These are phyloP conservation scores for Alectura lathami DNA, from an alignment of 2,113 vertebrate species.

Conservation along the genomic window DNA sequence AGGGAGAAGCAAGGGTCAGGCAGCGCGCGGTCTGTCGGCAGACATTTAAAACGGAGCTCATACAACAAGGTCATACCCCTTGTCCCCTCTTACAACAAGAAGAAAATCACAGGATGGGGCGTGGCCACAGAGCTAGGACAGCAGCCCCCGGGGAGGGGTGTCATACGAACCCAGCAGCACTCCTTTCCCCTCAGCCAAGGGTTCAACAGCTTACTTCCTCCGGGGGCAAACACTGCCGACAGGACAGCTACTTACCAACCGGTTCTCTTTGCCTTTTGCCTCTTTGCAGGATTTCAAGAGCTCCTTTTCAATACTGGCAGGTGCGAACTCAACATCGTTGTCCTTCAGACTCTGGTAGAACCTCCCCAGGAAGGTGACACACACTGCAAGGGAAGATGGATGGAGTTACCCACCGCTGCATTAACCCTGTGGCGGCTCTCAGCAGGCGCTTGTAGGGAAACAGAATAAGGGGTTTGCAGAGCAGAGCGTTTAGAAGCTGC, in stretches of 20 bases:
- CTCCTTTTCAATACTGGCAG: conserved; percentile 85
- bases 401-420: background rate
- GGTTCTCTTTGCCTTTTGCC: conserved; percentile 94
- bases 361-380: conserved; percentile 88
- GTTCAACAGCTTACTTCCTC: background rate
- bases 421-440: background rate
- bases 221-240: background rate
- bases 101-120: background rate
- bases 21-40: background rate
- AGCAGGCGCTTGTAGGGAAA: background rate
- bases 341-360: conserved; percentile 91
- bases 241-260: conserved; percentile 91
- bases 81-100: background rate
- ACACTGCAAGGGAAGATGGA: conserved; percentile 82
- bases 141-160: background rate
- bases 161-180: background rate
- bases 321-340: conserved; percentile 81
- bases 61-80: background rate
- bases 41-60: background rate
- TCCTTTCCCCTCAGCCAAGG: background rate
- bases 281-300: conserved; percentile 86
- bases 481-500: background rate
- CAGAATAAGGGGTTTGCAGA: background rate
- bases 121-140: background rate
- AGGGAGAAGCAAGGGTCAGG: background rate